phyloP scores from a whole-genome alignment of 2,113 vertebrate species.

The Corythoichthys haematopterus region DNA sequence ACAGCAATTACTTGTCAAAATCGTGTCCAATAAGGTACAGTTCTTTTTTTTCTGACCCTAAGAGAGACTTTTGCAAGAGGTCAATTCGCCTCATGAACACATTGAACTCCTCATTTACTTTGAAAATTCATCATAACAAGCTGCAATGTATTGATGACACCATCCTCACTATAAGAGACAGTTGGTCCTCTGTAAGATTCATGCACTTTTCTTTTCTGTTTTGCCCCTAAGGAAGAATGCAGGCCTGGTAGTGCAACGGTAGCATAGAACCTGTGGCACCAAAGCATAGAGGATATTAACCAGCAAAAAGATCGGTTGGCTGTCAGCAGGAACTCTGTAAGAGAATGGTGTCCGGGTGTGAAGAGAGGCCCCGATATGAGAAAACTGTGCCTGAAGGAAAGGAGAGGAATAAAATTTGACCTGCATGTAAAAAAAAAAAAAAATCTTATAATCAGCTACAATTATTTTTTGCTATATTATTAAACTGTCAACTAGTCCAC shows the following conservation, averaged over 20 bases:
- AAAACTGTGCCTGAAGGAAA: slow-evolving; percentile 83
- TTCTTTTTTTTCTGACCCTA: not conserved
- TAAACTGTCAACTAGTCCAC: no score
- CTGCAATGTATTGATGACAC: not conserved
- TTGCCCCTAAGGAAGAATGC: slow-evolving; percentile 81
- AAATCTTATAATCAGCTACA: no score
- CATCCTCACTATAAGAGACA: not conserved
- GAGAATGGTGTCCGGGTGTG: slow-evolving; percentile 91
- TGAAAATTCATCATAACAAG: not conserved
- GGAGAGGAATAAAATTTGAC: not conserved
- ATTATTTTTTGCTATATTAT: no score
- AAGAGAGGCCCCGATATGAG: slow-evolving; percentile 88
- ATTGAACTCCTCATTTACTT: not conserved
- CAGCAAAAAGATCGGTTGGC: slow-evolving; percentile 77
- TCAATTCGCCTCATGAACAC: no score
- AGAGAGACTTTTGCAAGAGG: not conserved
- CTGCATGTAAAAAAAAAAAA: no score
- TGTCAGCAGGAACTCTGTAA: slow-evolving; percentile 84
- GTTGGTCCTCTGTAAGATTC: not conserved
- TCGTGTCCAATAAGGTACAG: not conserved
- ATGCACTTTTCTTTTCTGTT: slow-evolving; percentile 54
- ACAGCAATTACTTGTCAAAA: not conserved
- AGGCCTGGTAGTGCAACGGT: slow-evolving; percentile 81
- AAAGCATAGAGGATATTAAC: slow-evolving; percentile 81
- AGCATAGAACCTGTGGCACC: slow-evolving; percentile 87